Evolutionary conservation across 2,113 vertebrate species (phyloP).

Genomic region (Athene noctua): DNA sequence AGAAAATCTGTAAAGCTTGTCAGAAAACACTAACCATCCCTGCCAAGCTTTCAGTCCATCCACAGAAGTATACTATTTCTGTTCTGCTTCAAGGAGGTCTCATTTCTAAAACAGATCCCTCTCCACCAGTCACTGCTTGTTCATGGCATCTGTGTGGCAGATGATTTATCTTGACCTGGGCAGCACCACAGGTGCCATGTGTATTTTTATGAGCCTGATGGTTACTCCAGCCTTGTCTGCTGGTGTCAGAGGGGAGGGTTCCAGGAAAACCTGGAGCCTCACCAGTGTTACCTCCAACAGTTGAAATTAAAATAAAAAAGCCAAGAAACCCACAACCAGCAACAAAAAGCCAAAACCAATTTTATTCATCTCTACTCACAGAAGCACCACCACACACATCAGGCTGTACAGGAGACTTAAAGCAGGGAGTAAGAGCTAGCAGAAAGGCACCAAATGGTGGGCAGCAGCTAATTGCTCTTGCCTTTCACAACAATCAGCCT

Average conservation of each 20-base stretch:
- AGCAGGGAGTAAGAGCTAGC: not conserved
- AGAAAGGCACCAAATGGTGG: not conserved
- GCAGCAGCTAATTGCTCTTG: not conserved
- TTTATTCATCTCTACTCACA: not conserved
- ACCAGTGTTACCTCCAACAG: not conserved
- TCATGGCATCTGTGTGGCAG: not conserved
- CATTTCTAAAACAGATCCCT: not conserved
- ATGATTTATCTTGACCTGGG: not conserved
- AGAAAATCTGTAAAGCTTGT: not conserved
- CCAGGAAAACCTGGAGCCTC: not conserved
- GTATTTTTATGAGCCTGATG: not conserved
- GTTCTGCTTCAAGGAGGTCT: not conserved
- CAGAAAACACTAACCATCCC: not conserved
- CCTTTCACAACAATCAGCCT: not conserved
- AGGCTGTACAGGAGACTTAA: not conserved
- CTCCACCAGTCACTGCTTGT: not conserved
- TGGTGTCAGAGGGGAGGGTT: not conserved
- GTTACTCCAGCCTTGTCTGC: not conserved
- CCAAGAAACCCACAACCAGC: not conserved
- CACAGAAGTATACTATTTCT: not conserved
- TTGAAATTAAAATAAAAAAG: not conserved
- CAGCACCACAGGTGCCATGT: rapidly evolving
- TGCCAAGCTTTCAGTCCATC: not conserved
- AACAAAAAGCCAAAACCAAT: not conserved
- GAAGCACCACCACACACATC: not conserved